Percentiles rank a stretch among this genome's conserved stretches.
Conservation (phyloP, 2,888 invertebrate genomes). For the Rapana venosa region DNA sequence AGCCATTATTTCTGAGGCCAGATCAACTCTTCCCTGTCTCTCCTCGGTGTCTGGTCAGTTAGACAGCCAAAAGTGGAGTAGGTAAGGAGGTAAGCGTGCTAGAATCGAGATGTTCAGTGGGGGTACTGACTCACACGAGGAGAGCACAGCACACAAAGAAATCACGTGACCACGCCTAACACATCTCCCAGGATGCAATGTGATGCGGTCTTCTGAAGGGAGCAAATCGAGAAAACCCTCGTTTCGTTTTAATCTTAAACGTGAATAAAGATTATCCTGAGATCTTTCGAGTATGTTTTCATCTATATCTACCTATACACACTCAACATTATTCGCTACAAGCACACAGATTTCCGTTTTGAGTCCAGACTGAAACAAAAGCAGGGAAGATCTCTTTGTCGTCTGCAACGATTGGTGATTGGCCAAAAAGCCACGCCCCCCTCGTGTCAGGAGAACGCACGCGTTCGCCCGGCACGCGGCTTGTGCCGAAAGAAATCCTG, state of each 20-base stretch:
- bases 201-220: slow-evolving; percentile 39
- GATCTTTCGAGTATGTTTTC: not conserved
- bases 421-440: slow-evolving; percentile 24
- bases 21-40: slow-evolving; percentile 30
- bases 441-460: slow-evolving; percentile 19
- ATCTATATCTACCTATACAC: not conserved
- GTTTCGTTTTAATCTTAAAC: not conserved
- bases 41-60: slow-evolving; percentile 37
- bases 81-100: slow-evolving; percentile 32
- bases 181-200: slow-evolving; percentile 68
- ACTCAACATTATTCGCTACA: not conserved
- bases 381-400: slow-evolving; percentile 15
- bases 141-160: slow-evolving; percentile 76
- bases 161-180: slow-evolving; percentile 76
- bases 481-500: not conserved
- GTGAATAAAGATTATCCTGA: not conserved
- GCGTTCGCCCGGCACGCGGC: slow-evolving; percentile 30
- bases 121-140: slow-evolving; percentile 75
- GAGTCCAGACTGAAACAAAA: slow-evolving; percentile 5
- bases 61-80: slow-evolving; percentile 15
- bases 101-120: slow-evolving; percentile 53
- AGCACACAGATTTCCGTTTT: not conserved
- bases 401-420: slow-evolving; percentile 44
- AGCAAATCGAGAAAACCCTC: not conserved
- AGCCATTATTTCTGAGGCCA: slow-evolving; percentile 36